Evolutionary conservation across 1,140 invertebrate species (phyloP).

Genomic region (Cyclina sinensis): DNA sequence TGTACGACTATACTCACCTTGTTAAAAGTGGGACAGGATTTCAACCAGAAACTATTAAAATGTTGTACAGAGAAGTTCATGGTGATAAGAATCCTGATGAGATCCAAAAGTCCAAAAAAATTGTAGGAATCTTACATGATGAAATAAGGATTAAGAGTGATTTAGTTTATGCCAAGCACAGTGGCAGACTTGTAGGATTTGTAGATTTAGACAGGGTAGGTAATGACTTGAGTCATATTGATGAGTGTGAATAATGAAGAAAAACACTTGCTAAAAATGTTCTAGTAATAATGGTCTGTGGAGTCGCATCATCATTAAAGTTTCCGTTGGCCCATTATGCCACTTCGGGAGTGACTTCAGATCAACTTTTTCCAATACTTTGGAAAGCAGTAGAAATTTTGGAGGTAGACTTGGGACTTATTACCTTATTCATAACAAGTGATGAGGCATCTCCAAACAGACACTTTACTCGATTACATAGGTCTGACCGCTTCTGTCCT

Average conservation of each 20-base stretch:
- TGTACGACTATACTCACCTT: conserved; percentile 47
- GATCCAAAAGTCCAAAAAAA: conserved; percentile 4
- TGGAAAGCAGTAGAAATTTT: conserved; percentile 60
- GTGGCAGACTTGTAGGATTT: conserved; percentile 21
- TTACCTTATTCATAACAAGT: background rate
- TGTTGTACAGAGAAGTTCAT: conserved; percentile 18
- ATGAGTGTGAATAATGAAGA: conserved; percentile 8
- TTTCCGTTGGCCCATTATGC: conserved; percentile 61
- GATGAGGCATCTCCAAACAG: too few species aligned
- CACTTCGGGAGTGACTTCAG: conserved; percentile 60
- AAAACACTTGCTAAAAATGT: background rate
- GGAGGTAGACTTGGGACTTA: conserved; percentile 14
- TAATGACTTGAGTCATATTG: background rate
- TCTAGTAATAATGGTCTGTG: conserved; percentile 9
- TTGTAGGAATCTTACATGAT: conserved; percentile 19
- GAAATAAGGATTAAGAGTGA: conserved; percentile 38
- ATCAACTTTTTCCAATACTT: conserved; percentile 57
- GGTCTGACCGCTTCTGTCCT: conserved; percentile 6
- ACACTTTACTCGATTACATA: background rate
- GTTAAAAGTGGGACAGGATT: conserved; percentile 13
- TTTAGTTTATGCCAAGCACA: conserved; percentile 31
- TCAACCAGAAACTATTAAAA: too few species aligned
- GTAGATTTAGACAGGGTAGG: background rate
- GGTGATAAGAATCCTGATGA: background rate
- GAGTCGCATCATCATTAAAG: too few species aligned